Base-by-base conservation (phyloP, 2,113 vertebrate genomes). In the Notarius quadriscutis region DNA sequence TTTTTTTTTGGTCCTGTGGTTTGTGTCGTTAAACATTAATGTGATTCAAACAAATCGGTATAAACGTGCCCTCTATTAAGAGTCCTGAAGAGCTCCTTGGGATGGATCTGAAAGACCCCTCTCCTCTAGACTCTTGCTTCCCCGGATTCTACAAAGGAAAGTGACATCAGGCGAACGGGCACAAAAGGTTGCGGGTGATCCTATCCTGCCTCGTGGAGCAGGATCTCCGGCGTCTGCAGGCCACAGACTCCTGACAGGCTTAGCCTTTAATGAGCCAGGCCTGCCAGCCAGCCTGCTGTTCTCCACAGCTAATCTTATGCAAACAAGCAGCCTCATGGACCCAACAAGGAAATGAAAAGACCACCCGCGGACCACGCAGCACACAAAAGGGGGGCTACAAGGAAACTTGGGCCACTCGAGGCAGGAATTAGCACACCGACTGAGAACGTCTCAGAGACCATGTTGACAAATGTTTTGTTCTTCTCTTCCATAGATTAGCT, bases 341-440 rank as follows among this genome's bases (percentile, higher is more conserved):
- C 87, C 89, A 91, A 90, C 84, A 86, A 91, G 93, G 93, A 93
- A 92, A 93, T 95, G 84, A 94, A 90, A 86, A 91, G 92, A 93
- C 93, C 93, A 93, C 94, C 93, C 92, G 92, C 86, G 41, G 87
- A 87, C 90, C 57, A 87, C 84, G 81, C 81, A 34, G 89, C 89
- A 65, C 63, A 91, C 88, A 89, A 92, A 88, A 5, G 89, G 79
- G 80, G 51, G 84, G 75, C 85, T 88, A 90, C 72, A 87, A 58
- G 75, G 67, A 60, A 86, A 89, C 0, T 22, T 12, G 60, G 86
- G 77, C 53, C 81, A 67, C 82, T 88, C 34, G 3, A 74, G n/a
- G 71, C 62, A 90, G 63, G 63, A 91, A 90, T 91, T 83, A 91
- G 91, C 90, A 90, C 90, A 90, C 67, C 25, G 30, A 90, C 67